Percentiles rank a stretch among this genome's conserved stretches.
phyloP scores from a whole-genome alignment of 2,797 vertebrate genomes.

The Paedocypris micromegethes region DNA sequence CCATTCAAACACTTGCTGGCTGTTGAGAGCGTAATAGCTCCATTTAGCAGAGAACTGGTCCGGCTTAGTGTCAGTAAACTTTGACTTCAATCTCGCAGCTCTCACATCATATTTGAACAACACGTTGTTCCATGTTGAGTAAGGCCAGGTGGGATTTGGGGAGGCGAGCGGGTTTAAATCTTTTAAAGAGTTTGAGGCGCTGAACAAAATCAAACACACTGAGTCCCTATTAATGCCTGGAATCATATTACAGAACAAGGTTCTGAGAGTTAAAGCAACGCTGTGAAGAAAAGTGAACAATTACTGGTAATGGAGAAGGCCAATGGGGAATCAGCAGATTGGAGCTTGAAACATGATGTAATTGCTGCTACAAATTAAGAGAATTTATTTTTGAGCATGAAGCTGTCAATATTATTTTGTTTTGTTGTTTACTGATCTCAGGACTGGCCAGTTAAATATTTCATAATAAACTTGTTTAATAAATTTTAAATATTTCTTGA shows the following conservation, averaged over 20 bases:
- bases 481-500: too few species aligned
- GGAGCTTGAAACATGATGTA: too few species aligned
- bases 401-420: too few species aligned
- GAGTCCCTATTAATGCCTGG: constrained; percentile 17
- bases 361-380: too few species aligned
- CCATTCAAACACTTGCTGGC: constrained; percentile 24
- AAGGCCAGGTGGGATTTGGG: constrained; percentile 25
- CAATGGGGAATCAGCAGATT: constrained; percentile 24
- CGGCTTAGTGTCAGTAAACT: constrained; percentile 30
- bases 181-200: constrained; percentile 33
- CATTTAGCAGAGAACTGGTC: constrained; percentile 29
- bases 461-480: too few species aligned
- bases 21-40: constrained; percentile 21
- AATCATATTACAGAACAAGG: constrained; percentile 12
- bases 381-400: too few species aligned
- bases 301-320: constrained; percentile 1
- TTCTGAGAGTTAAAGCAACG: constrained; percentile 24
- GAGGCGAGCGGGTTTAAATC: constrained; percentile 27
- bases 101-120: constrained; percentile 42
- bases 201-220: constrained; percentile 22
- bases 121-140: constrained; percentile 18
- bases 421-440: too few species aligned
- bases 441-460: too few species aligned
- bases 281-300: constrained; percentile 25
- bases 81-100: constrained; percentile 30